Evolutionary conservation across 2,113 vertebrate species (phyloP).

Genomic region (Misgurnus mizolepis): DNA sequence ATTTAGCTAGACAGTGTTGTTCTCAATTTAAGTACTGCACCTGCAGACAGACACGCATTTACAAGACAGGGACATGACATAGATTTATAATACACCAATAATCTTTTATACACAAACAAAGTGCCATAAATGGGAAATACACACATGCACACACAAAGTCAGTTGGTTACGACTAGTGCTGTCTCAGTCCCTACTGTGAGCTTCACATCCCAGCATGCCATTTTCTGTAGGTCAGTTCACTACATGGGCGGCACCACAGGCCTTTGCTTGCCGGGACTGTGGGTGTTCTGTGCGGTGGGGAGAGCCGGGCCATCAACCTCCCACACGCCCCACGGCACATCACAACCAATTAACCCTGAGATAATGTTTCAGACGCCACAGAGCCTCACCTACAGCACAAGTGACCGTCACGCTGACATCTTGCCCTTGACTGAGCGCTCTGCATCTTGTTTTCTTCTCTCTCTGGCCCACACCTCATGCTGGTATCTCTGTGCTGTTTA

Average conservation of each 20-base stretch:
- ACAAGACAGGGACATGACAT: too few relatives aligned
- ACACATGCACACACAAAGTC: constrained; percentile 28
- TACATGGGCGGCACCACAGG: constrained; percentile 42
- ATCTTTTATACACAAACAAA: too few relatives aligned
- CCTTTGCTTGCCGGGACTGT: constrained; percentile 50
- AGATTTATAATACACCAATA: too few relatives aligned
- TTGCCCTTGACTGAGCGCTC: constrained; percentile 46
- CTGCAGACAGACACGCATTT: too few relatives aligned
- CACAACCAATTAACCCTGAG: constrained; percentile 66
- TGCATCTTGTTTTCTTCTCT: constrained; percentile 17
- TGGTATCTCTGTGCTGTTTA: constrained; percentile 51
- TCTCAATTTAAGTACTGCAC: too few relatives aligned
- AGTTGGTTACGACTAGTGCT: constrained; percentile 33
- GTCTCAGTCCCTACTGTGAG: constrained; percentile 39
- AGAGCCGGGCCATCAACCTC: constrained; percentile 40
- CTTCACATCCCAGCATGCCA: constrained; percentile 43
- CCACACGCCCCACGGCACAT: constrained; percentile 56
- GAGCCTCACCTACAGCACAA: constrained; percentile 55
- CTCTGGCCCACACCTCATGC: neutral
- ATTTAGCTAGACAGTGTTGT: too few relatives aligned
- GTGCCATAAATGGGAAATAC: neutral
- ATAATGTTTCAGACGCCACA: constrained; percentile 64
- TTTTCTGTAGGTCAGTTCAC: constrained; percentile 51
- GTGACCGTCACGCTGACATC: constrained; percentile 57
- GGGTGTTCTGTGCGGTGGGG: constrained; percentile 56